phyloP scores from a whole-genome alignment of 2,797 vertebrate species.

The Megalops cyprinoides region DNA sequence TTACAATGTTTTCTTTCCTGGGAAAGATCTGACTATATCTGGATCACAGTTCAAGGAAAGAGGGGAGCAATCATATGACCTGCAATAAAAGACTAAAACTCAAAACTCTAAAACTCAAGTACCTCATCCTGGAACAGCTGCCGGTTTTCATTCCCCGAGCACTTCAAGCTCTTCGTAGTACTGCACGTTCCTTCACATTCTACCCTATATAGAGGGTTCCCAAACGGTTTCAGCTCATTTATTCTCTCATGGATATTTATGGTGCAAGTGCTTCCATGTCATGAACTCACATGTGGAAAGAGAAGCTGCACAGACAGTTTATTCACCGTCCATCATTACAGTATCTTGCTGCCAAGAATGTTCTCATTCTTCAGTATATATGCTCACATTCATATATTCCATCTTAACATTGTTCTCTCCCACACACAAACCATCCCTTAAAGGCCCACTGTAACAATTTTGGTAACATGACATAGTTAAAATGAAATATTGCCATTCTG shows the following conservation, averaged over 20 bases:
- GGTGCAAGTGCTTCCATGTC: constrained; percentile 53
- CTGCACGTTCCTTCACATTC: too few species aligned
- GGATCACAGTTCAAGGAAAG: not conserved
- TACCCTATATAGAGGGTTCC: constrained; percentile 63
- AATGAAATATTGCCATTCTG: too few species aligned
- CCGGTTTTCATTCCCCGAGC: too few species aligned
- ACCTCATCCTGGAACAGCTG: not conserved
- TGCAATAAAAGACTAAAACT: too few species aligned
- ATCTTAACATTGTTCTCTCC: not conserved
- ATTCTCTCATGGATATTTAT: constrained; percentile 65
- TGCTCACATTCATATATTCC: not conserved
- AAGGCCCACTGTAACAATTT: not conserved
- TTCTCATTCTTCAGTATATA: not conserved
- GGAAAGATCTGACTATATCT: not conserved
- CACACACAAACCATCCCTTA: not conserved
- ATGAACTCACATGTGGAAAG: constrained; percentile 32
- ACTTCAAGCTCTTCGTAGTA: too few species aligned
- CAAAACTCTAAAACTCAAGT: constrained; percentile 8
- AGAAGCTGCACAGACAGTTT: not conserved
- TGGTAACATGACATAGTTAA: too few species aligned
- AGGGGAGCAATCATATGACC: too few species aligned
- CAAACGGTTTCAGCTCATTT: constrained; percentile 53
- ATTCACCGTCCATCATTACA: not conserved
- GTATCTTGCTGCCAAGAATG: not conserved
- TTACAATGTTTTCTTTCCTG: not conserved